phyloP scores from a whole-genome alignment of 2,797 vertebrate species.

The Diceros bicornis region DNA sequence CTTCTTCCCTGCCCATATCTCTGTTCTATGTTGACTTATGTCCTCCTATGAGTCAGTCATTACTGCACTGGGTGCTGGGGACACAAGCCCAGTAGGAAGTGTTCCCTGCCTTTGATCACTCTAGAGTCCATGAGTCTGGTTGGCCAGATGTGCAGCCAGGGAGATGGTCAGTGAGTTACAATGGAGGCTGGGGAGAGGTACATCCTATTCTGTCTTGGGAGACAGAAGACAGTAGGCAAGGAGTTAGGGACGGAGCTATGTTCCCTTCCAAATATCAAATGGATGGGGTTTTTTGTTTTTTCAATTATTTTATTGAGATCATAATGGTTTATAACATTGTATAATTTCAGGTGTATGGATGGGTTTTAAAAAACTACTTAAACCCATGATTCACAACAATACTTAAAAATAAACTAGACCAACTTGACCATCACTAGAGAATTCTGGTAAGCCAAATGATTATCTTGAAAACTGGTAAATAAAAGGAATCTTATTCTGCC shows the following conservation, averaged over 20 bases:
- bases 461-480: constrained; percentile 4
- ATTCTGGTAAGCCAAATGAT: not conserved
- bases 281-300: not conserved
- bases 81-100: not conserved
- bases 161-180: not conserved
- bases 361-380: not conserved
- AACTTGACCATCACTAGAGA: not conserved
- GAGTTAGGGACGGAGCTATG: not conserved
- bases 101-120: not conserved
- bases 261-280: constrained; percentile 34
- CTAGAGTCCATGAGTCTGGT: not conserved
- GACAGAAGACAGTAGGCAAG: not conserved
- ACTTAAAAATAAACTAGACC: constrained; percentile 11
- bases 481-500: not conserved
- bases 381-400: constrained; percentile 9
- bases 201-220: not conserved
- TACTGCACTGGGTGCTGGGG: not conserved
- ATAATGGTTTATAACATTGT: too few species aligned
- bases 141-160: not conserved
- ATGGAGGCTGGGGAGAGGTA: too few species aligned
- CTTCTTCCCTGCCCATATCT: not conserved
- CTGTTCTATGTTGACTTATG: not conserved
- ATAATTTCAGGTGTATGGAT: too few species aligned
- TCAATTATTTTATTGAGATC: too few species aligned
- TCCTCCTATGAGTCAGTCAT: constrained; percentile 37